Evolutionary conservation across 1,140 invertebrate genomes (phyloP), one percentile per base, ranked within the genome.

Genomic region (Polypedilum vanderplanki): DNA sequence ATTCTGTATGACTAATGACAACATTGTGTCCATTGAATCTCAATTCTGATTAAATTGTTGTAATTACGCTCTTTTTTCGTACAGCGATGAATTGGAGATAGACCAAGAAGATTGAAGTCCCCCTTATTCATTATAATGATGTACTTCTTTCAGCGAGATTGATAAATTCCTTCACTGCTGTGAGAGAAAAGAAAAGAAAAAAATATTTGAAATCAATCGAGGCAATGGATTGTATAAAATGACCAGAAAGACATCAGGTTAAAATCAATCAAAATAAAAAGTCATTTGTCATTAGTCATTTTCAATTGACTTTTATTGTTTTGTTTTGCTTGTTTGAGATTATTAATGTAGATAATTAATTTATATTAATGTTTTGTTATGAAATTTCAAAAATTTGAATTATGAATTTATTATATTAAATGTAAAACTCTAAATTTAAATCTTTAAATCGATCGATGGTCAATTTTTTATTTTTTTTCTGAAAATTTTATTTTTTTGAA

Each of bases 221-320:
- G 65, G 20, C 17, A 70, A 70, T 70, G 18, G 18, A 70, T 70
- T 33, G 24, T 1, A 33, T 33, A 33, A 33, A 33, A 33, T 33
- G 24, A 33, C 24, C 24, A 33, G 24, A 33, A 18, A 70, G 65
- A 70, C 65, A 70, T 22, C 65, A 70, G 18, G 17, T 18, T 18
- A 22, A 70, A 70, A 70, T 70, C 65, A 70, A 70, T 70, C 65
- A 70, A 70, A 70, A 70, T 70, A 70, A 70, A 57, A 70, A 70
- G 65, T 18, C 65, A 70, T 70, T 70, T 70, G 65, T 70, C 65
- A 70, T 70, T 70, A 70, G 24, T 33, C 5, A 3, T 5, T 70
- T 70, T 18, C 17, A 70, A 9, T 18, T 20, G 65, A n/a, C 8
- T 57, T 70, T 70, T 70, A 18, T 20, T 70, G 20, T 70, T 70